Percentiles rank a stretch among this genome's conserved stretches.
These are phyloP conservation scores for Camponotus vicinus DNA, from an alignment of 1,140 invertebrate genomes.

Conservation along the genomic window DNA sequence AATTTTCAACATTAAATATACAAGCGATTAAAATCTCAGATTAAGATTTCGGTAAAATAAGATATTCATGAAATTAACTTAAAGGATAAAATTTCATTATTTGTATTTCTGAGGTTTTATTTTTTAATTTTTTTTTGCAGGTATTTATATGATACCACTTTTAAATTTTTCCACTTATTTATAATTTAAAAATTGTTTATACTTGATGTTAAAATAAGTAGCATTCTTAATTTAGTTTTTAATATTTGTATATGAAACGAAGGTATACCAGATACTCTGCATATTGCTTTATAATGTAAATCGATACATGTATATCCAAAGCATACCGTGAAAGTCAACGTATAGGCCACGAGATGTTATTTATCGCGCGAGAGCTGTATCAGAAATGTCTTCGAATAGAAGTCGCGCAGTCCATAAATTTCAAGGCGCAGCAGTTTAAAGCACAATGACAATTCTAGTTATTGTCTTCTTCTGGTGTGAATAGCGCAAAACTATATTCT, in stretches of 20 bases:
- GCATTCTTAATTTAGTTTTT: background rate
- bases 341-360: constrained; percentile 16
- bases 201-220: background rate
- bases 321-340: background rate
- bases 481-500: background rate
- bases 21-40: background rate
- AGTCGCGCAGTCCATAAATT: constrained; percentile 41
- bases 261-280: background rate
- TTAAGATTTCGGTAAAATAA: background rate
- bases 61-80: background rate
- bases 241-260: constrained; percentile 5
- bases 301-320: background rate
- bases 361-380: constrained; percentile 21
- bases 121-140: background rate
- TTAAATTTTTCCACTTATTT: background rate
- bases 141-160: background rate
- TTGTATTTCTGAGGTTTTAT: background rate
- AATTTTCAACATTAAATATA: constrained; percentile 19
- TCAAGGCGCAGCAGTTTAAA: constrained; percentile 12
- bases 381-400: constrained; percentile 27
- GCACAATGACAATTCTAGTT: constrained; percentile 29
- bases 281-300: background rate
- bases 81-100: background rate
- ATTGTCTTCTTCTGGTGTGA: constrained; percentile 13
- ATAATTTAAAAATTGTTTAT: constrained; percentile 1